These are phyloP conservation scores for Polypterus senegalus DNA, from an alignment of 2,113 vertebrate genomes.

Conservation along the genomic window DNA sequence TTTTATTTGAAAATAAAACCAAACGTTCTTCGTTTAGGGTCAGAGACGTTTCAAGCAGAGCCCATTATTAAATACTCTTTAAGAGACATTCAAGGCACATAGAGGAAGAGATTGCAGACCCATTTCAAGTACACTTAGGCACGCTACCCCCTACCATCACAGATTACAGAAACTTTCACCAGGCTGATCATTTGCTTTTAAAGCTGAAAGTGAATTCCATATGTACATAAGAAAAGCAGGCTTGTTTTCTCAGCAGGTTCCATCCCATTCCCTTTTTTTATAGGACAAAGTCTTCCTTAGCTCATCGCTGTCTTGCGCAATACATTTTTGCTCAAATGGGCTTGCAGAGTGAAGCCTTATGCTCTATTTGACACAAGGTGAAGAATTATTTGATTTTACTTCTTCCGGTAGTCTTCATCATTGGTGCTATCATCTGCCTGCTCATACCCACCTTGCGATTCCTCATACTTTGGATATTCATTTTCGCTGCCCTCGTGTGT, in stretches of 20 bases:
- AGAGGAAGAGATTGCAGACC: slow-evolving; percentile 12
- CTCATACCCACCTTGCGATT: slow-evolving; percentile 22
- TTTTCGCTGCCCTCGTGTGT: slow-evolving; percentile 43
- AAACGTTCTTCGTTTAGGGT: no score
- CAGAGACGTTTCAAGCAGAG: slow-evolving; percentile 13
- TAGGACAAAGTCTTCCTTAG: no score
- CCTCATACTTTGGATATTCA: slow-evolving; percentile 38
- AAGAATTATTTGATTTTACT: slow-evolving; percentile 22
- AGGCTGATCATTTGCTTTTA: slow-evolving; percentile 23
- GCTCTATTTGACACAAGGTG: no score
- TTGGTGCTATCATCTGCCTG: slow-evolving; percentile 27
- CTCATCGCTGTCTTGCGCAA: no score
- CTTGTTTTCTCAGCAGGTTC: no score
- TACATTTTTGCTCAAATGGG: neutral
- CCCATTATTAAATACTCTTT: slow-evolving; percentile 34
- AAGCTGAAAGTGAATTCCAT: no score
- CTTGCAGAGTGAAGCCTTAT: neutral
- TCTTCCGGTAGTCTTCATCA: slow-evolving; percentile 48
- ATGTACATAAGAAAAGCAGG: no score
- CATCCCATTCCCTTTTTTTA: no score
- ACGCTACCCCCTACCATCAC: slow-evolving; percentile 26
- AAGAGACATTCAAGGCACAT: slow-evolving; percentile 1
- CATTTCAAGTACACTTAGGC: slow-evolving; percentile 20
- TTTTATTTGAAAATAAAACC: slow-evolving; percentile 40
- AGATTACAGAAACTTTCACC: slow-evolving; percentile 33